Conservation (phyloP, 2,113 vertebrate genomes). For the Stomatorhinus ivindoensis region DNA sequence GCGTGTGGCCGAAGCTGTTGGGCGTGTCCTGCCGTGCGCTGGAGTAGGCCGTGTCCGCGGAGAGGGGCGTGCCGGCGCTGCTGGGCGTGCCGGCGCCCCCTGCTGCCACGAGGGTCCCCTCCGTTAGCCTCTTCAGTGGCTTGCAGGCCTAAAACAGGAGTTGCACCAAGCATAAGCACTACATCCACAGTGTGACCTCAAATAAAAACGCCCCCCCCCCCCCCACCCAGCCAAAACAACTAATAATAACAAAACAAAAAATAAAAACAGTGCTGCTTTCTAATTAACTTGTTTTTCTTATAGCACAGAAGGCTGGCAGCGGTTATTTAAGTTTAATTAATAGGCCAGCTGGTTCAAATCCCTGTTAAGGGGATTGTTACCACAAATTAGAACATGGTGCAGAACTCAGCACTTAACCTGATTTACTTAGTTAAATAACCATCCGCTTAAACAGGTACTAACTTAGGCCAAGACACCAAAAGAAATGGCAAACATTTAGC, state of each 20-base stretch:
- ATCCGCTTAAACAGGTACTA: neutral
- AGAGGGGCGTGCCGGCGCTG: constrained; percentile 80
- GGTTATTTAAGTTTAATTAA: constrained; percentile 2
- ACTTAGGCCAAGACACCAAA: neutral
- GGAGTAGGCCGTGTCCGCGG: constrained; percentile 89
- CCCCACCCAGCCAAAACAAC: neutral
- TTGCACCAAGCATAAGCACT: neutral
- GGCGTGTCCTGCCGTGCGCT: constrained; percentile 88
- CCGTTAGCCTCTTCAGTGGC: constrained; percentile 71
- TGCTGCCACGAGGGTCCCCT: constrained; percentile 61
- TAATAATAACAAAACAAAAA: neutral
- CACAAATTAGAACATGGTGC: neutral
- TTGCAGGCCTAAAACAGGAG: constrained; percentile 50
- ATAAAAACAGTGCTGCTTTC: neutral
- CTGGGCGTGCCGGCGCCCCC: constrained; percentile 71
- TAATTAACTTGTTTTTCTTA: constrained; percentile 7
- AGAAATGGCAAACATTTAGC: neutral
- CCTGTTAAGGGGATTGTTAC: neutral
- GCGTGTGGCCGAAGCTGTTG: constrained; percentile 70
- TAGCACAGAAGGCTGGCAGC: neutral
- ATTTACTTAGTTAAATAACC: neutral
- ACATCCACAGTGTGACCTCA: neutral
- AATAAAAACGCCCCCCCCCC: neutral
- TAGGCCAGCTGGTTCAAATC: constrained; percentile 5
- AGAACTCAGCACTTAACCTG: neutral